Evolutionary conservation across 2,113 vertebrate genomes (phyloP).

Genomic region (Vulpes lagopus): DNA sequence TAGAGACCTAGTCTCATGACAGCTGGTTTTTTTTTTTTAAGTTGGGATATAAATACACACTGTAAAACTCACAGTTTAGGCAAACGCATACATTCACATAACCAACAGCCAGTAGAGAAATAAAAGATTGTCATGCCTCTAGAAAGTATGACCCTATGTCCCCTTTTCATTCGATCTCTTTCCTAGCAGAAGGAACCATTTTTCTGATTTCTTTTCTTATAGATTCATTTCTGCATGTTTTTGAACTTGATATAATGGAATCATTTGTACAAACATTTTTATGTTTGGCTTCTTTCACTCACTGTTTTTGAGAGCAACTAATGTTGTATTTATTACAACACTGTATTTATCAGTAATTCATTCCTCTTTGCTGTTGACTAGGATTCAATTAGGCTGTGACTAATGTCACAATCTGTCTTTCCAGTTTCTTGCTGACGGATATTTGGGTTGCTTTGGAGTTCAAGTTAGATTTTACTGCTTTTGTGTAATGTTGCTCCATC

Average conservation of each 20-base stretch:
- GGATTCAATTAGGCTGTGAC: neutral
- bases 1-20: neutral
- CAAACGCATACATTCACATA: neutral
- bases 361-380: neutral
- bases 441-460: neutral
- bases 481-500: neutral
- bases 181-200: neutral
- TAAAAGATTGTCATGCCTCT: neutral
- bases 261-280: neutral
- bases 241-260: neutral
- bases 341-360: neutral
- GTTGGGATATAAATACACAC: neutral
- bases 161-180: neutral
- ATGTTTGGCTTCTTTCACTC: neutral
- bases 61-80: constrained; percentile 41
- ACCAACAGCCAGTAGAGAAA: neutral
- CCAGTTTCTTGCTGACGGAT: neutral
- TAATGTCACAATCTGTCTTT: neutral
- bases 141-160: neutral
- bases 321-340: neutral
- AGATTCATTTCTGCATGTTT: neutral
- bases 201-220: neutral
- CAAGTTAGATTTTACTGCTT: neutral
- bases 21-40: neutral
- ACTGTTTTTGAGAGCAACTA: neutral